phyloP scores from a whole-genome alignment of 2,888 invertebrate genomes.

The Augiades crinisus region DNA sequence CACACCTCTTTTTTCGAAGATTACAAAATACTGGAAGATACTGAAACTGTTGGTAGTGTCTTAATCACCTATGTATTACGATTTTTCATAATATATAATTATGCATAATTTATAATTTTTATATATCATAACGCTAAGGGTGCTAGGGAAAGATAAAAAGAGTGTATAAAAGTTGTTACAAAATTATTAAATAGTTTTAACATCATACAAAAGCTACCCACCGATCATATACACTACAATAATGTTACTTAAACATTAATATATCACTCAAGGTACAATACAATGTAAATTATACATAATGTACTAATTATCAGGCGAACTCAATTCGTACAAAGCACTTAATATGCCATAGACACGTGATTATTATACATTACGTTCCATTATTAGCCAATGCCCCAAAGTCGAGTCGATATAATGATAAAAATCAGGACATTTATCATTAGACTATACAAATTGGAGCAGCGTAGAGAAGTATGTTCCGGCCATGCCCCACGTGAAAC shows the following conservation, averaged over 20 bases:
- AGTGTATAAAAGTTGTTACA: constrained; percentile 80
- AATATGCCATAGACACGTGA: constrained; percentile 1
- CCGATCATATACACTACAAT: constrained; percentile 55
- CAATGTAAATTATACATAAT: constrained; percentile 37
- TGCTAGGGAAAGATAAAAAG: constrained; percentile 80
- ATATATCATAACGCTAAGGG: constrained; percentile 51
- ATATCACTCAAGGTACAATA: constrained; percentile 65
- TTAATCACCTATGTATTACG: background rate
- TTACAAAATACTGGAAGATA: constrained; percentile 10
- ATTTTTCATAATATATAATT: constrained; percentile 17
- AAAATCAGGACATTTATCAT: no score
- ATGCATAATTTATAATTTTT: constrained; percentile 16
- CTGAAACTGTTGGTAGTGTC: background rate
- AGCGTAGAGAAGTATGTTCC: no score
- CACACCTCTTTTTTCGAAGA: no score
- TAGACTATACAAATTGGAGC: no score
- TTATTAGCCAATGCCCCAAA: no score
- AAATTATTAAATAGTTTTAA: constrained; percentile 77
- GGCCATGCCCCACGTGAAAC: no score
- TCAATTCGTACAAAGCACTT: background rate
- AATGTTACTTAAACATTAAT: constrained; percentile 64
- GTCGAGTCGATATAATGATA: no score
- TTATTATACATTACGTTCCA: background rate
- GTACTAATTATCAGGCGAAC: background rate
- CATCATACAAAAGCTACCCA: constrained; percentile 80